A percentile compares a stretch with the other conserved stretches of the same genome.
These are phyloP conservation scores for Leucoptera coffeella DNA, from an alignment of 2,888 invertebrate genomes.

Conservation along the genomic window DNA sequence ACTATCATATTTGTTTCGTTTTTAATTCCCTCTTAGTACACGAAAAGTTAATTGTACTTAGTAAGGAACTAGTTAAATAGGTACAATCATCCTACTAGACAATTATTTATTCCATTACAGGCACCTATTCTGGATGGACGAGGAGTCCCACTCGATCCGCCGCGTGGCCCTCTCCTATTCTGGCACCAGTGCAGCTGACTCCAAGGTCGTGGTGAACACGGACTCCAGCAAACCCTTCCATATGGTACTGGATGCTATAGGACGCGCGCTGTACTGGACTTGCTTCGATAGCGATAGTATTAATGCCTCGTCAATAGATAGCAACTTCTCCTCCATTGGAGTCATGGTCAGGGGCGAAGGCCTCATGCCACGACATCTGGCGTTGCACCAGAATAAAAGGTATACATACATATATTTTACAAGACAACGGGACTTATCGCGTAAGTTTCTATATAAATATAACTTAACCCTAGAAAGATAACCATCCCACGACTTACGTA, in stretches of 20 bases:
- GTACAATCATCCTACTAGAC: too few species aligned
- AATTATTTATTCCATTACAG: too few species aligned
- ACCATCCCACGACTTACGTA: too few species aligned
- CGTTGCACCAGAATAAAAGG: slow-evolving; percentile 78
- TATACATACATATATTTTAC: too few species aligned
- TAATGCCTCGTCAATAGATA: slow-evolving; percentile 76
- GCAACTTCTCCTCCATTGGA: slow-evolving; percentile 56
- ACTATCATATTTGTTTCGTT: too few species aligned
- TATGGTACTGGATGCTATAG: slow-evolving; percentile 79
- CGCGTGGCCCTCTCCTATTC: slow-evolving; percentile 47
- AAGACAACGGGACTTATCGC: too few species aligned
- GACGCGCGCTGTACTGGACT: slow-evolving; percentile 84
- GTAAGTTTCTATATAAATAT: too few species aligned
- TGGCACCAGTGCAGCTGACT: slow-evolving; percentile 21
- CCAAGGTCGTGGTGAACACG: slow-evolving; percentile 51
- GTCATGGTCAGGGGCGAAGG: slow-evolving; percentile 68
- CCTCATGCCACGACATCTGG: slow-evolving; percentile 78
- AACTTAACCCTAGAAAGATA: too few species aligned
- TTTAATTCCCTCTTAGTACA: too few species aligned
- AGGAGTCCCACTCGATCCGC: slow-evolving; percentile 67
- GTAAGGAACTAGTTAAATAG: too few species aligned
- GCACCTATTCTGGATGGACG: slow-evolving; percentile 68
- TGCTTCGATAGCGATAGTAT: slow-evolving; percentile 78
- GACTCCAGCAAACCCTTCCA: slow-evolving; percentile 68
- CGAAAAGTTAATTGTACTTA: too few species aligned